Percentiles rank a stretch among this genome's conserved stretches.
phyloP scores from a whole-genome alignment of 2,888 invertebrate species.

The Notocelia uddmanniana region DNA sequence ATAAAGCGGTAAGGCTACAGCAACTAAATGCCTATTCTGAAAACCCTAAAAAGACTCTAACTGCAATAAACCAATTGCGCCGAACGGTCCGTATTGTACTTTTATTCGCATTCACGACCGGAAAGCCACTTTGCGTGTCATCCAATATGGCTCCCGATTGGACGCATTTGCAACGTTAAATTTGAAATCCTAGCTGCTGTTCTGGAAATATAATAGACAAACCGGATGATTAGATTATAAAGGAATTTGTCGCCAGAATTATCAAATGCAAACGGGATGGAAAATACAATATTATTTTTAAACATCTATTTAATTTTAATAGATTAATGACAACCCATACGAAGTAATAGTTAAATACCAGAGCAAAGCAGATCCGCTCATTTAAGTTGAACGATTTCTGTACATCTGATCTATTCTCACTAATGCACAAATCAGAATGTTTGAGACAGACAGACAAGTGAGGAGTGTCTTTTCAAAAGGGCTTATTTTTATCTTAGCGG shows the following conservation, averaged over 20 bases:
- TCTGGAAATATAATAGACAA: background rate
- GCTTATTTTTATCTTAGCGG: too few relatives aligned
- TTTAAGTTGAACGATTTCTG: too few relatives aligned
- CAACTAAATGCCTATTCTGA: background rate
- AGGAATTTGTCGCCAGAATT: background rate
- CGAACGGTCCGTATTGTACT: slow-evolving; percentile 21
- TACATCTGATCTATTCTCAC: too few relatives aligned
- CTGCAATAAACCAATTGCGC: slow-evolving; percentile 12
- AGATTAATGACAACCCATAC: too few relatives aligned
- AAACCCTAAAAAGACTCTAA: background rate
- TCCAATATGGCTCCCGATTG: slow-evolving; percentile 59
- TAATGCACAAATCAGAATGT: too few relatives aligned
- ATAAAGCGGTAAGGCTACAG: too few relatives aligned
- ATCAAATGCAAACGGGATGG: background rate
- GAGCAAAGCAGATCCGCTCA: too few relatives aligned
- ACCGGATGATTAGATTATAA: background rate
- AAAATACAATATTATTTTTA: background rate
- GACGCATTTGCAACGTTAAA: slow-evolving; percentile 57
- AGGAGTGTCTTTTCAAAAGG: too few relatives aligned
- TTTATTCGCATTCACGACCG: slow-evolving; percentile 34
- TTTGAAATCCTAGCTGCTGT: slow-evolving; percentile 48
- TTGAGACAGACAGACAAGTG: too few relatives aligned
- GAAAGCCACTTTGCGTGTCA: slow-evolving; percentile 58
- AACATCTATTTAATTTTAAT: too few relatives aligned
- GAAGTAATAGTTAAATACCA: too few relatives aligned